phyloP scores from a whole-genome alignment of 2,797 vertebrate genomes.

The Anguilla anguilla region DNA sequence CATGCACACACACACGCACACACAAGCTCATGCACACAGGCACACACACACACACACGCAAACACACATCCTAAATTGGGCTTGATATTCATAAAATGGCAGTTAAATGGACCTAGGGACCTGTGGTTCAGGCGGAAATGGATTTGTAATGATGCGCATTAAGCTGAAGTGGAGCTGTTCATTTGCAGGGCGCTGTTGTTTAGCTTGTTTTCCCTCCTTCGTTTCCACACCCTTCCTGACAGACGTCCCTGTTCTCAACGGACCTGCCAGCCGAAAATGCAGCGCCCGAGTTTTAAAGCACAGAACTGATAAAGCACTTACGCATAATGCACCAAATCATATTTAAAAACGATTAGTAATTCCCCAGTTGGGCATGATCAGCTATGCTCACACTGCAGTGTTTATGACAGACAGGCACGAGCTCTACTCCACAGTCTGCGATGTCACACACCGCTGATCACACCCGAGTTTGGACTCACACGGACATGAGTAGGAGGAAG shows the following conservation, averaged over 20 bases:
- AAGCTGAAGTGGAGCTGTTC: conserved; percentile 58
- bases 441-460: background rate
- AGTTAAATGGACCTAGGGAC: conserved; percentile 65
- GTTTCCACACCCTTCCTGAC: background rate
- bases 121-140: conserved; percentile 58
- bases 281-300: conserved; percentile 45
- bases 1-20: too few species aligned
- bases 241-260: background rate
- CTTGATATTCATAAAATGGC: conserved; percentile 68
- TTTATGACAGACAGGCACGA: too few species aligned
- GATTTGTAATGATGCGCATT: conserved; percentile 64
- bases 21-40: background rate
- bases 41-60: background rate
- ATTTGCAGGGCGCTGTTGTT: conserved; percentile 32
- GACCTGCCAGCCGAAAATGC: conserved; percentile 28
- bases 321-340: background rate
- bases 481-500: too few species aligned
- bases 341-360: too few species aligned
- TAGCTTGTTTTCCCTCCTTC: conserved; percentile 25
- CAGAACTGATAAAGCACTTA: conserved; percentile 50
- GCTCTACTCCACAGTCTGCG: too few species aligned
- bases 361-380: too few species aligned
- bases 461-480: background rate
- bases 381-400: too few species aligned
- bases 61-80: conserved; percentile 38